Evolutionary conservation across 2,888 invertebrate genomes (phyloP).

Genomic region (Pyrrhia umbra): DNA sequence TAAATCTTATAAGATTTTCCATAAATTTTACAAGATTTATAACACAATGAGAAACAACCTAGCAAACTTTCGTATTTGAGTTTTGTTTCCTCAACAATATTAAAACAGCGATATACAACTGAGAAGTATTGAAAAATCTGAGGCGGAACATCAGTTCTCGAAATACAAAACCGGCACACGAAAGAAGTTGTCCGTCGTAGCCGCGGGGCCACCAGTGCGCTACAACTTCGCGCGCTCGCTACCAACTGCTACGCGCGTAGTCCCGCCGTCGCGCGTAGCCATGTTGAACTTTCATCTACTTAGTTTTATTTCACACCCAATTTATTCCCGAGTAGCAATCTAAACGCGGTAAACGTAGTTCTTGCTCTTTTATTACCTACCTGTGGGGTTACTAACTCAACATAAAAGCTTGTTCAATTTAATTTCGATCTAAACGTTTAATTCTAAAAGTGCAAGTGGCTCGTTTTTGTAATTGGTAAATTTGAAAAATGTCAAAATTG

Average conservation of each 20-base stretch:
- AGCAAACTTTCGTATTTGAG: conserved; percentile 66
- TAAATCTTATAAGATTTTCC: conserved; percentile 55
- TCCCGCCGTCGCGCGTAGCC: conserved; percentile 47
- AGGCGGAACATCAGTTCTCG: conserved; percentile 69
- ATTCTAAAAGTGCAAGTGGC: conserved; percentile 20
- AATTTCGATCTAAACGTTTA: conserved; percentile 35
- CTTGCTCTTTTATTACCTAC: conserved; percentile 67
- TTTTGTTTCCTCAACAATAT: conserved; percentile 70
- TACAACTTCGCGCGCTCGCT: conserved; percentile 59
- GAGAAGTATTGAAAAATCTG: conserved; percentile 75
- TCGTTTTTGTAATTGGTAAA: no score
- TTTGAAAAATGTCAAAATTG: no score
- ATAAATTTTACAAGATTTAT: conserved; percentile 70
- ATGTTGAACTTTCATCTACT: conserved; percentile 79
- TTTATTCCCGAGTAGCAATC: conserved; percentile 73
- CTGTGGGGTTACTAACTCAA: conserved; percentile 57
- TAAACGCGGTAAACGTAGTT: conserved; percentile 74
- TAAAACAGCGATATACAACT: conserved; percentile 73
- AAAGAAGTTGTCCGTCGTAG: conserved; percentile 73
- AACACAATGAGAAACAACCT: conserved; percentile 67
- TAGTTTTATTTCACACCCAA: conserved; percentile 84
- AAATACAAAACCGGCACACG: conserved; percentile 70
- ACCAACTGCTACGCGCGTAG: conserved; percentile 57
- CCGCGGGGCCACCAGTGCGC: conserved; percentile 45
- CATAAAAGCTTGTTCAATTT: conserved; percentile 47